These are phyloP conservation scores for Julus scandinavius DNA, from an alignment of 2,888 invertebrate species.

Conservation along the genomic window DNA sequence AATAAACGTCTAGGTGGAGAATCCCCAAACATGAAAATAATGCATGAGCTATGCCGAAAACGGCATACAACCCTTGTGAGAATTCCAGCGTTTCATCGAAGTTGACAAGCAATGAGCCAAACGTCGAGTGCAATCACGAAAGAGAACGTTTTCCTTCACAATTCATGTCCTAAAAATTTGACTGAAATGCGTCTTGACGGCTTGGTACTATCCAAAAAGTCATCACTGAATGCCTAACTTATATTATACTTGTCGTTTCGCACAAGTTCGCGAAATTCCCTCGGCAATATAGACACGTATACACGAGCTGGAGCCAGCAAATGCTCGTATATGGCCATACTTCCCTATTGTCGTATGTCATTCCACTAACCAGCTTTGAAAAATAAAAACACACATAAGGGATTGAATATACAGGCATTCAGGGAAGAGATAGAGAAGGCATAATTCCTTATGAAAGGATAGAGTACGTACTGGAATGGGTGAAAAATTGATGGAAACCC, in stretches of 20 bases:
- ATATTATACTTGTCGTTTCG: slow-evolving; percentile 42
- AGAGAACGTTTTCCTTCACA: slow-evolving; percentile 53
- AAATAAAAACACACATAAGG: slow-evolving; percentile 37
- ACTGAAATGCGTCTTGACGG: slow-evolving; percentile 53
- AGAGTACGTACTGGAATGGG: background rate
- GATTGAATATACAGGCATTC: slow-evolving; percentile 23
- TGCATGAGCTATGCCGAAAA: slow-evolving; percentile 38
- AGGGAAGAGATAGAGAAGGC: background rate
- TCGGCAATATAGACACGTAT: slow-evolving; percentile 39
- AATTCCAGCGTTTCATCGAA: slow-evolving; percentile 52
- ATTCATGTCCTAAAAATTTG: slow-evolving; percentile 52
- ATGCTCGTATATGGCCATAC: background rate
- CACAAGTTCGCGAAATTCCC: slow-evolving; percentile 49
- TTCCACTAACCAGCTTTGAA: slow-evolving; percentile 38
- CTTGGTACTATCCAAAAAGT: slow-evolving; percentile 43
- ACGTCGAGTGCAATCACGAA: slow-evolving; percentile 52
- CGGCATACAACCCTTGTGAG: slow-evolving; percentile 22
- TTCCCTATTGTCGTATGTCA: slow-evolving; percentile 19
- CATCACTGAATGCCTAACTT: slow-evolving; percentile 47
- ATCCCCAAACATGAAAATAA: background rate
- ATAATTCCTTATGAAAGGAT: slow-evolving; percentile 13
- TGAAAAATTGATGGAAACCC: background rate
- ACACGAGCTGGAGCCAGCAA: slow-evolving; percentile 9
- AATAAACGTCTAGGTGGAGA: slow-evolving; percentile 6
- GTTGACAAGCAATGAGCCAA: slow-evolving; percentile 56